Evolutionary conservation across 2,113 vertebrate species (phyloP).

Genomic region (Rallus limicola): DNA sequence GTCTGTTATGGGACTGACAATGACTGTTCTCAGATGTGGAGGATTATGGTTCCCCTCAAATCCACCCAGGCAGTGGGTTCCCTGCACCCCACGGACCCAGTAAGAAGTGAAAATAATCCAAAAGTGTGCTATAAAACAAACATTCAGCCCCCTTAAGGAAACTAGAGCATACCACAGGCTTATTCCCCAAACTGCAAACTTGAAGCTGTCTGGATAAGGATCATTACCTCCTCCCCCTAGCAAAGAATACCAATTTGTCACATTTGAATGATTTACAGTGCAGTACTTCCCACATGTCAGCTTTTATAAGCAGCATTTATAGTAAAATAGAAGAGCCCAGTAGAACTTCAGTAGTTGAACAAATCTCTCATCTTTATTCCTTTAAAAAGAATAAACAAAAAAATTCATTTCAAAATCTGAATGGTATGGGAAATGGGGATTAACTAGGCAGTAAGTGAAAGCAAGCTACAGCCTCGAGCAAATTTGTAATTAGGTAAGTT

Average conservation of each 20-base stretch:
- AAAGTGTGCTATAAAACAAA: neutral
- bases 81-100: neutral
- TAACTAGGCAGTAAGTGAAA: slow-evolving; percentile 24
- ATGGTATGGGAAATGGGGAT: neutral
- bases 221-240: neutral
- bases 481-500: slow-evolving; percentile 35
- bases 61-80: neutral
- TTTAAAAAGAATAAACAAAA: slow-evolving; percentile 17
- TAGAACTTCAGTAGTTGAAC: neutral
- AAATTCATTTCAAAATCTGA: neutral
- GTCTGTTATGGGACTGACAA: neutral
- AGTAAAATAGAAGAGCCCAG: neutral
- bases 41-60: neutral
- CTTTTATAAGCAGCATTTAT: neutral
- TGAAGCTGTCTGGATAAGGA: neutral
- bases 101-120: neutral
- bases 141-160: neutral
- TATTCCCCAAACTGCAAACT: neutral
- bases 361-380: neutral
- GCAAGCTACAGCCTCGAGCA: neutral
- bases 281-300: neutral
- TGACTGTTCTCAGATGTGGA: neutral
- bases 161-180: neutral
- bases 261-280: neutral
- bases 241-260: neutral